phyloP scores from a whole-genome alignment of 35 echinoderm and acorn worm species.

The Heliocidaris tuberculata region DNA sequence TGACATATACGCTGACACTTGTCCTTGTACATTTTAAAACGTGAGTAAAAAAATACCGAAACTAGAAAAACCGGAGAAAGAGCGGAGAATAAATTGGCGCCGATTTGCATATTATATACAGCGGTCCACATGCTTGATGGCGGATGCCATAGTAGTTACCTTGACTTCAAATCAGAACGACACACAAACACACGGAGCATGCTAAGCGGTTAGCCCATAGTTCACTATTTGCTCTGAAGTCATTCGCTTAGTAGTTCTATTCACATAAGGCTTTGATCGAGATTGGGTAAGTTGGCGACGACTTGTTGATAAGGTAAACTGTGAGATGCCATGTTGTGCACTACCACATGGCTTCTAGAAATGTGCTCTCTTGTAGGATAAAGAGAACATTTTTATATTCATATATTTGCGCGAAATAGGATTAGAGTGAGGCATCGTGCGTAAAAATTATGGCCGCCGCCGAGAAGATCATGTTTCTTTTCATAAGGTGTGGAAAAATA shows the following conservation, averaged over 20 bases:
- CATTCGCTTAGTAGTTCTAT: neutral
- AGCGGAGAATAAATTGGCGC: too few relatives aligned
- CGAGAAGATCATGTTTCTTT: neutral
- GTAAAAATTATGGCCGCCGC: neutral
- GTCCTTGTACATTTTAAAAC: too few relatives aligned
- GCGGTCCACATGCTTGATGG: neutral
- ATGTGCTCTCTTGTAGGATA: neutral
- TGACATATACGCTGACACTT: too few relatives aligned
- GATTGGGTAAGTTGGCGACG: neutral
- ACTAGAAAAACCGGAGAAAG: too few relatives aligned
- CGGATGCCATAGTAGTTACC: neutral
- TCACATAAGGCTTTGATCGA: neutral
- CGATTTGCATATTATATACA: neutral
- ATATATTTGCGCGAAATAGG: neutral
- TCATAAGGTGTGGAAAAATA: neutral
- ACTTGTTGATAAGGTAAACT: neutral
- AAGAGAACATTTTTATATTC: too few relatives aligned
- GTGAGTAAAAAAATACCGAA: neutral
- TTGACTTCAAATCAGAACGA: neutral
- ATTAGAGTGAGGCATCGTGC: neutral
- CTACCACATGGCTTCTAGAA: neutral
- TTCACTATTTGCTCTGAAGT: neutral
- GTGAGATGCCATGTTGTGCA: neutral
- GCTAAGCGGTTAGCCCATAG: neutral
- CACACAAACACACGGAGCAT: neutral